These are phyloP conservation scores for Epinephelus fuscoguttatus DNA, from an alignment of 2,113 vertebrate genomes.

Conservation along the genomic window DNA sequence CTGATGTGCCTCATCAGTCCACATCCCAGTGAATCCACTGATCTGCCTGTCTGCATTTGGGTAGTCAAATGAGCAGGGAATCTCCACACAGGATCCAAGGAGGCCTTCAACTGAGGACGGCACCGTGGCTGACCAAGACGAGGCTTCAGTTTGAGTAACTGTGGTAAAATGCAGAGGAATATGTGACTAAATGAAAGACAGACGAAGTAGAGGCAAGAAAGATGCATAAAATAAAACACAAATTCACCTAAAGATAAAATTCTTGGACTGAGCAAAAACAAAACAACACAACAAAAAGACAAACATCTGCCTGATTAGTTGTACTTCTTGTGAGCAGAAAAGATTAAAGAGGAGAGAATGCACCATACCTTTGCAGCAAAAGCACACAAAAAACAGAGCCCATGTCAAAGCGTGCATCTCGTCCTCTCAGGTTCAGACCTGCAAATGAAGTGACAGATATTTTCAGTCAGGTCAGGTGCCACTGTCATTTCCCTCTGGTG, in stretches of 20 bases:
- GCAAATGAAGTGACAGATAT: slow-evolving; percentile 22
- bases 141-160: slow-evolving; percentile 50
- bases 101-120: slow-evolving; percentile 71
- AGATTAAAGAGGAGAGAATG: neutral
- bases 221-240: neutral
- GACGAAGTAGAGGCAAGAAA: neutral
- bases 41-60: slow-evolving; percentile 9
- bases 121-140: slow-evolving; percentile 66
- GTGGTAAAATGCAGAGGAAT: slow-evolving; percentile 13
- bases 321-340: neutral
- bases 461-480: neutral
- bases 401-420: slow-evolving; percentile 47
- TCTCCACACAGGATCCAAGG: slow-evolving; percentile 77
- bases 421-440: neutral
- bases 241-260: neutral
- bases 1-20: neutral
- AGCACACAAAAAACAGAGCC: slow-evolving; percentile 33
- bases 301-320: neutral
- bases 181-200: neutral
- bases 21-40: slow-evolving; percentile 67
- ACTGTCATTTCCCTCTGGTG: neutral
- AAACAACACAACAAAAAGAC: neutral
- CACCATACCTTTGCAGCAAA: slow-evolving; percentile 51
- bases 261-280: neutral
- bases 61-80: slow-evolving; percentile 79